Conservation (phyloP, 2,797 vertebrate species). For the Kryptolebias ocellatus region DNA sequence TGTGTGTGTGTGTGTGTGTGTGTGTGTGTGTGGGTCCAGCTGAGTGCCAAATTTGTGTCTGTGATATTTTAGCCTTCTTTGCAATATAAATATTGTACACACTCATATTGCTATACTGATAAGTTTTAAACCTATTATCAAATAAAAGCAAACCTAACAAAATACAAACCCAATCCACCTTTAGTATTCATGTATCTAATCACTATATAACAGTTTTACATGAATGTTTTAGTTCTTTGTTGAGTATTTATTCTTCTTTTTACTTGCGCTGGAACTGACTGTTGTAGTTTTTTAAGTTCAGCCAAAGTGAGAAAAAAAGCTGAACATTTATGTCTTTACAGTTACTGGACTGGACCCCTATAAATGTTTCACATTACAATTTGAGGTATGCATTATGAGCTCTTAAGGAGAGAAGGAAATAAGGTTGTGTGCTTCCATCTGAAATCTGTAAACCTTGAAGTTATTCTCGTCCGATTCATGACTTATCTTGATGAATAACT, state of each 20-base stretch:
- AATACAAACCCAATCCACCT: too few relatives aligned
- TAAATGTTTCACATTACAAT: slow-evolving; percentile 19
- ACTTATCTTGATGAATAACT: slow-evolving; percentile 71
- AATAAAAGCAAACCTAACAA: too few relatives aligned
- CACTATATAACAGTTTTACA: too few relatives aligned
- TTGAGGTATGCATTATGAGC: slow-evolving; percentile 32
- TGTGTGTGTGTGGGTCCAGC: too few relatives aligned
- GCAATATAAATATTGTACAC: too few relatives aligned
- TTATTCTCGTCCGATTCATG: slow-evolving; percentile 57
- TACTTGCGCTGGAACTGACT: neutral
- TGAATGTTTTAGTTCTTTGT: too few relatives aligned
- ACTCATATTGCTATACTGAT: too few relatives aligned
- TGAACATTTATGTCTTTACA: neutral
- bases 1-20: too few relatives aligned
- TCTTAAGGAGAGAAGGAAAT: slow-evolving; percentile 61
- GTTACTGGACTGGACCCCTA: slow-evolving; percentile 1
- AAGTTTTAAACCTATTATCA: too few relatives aligned
- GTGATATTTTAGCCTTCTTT: too few relatives aligned
- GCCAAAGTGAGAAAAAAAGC: neutral
- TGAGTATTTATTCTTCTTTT: neutral
- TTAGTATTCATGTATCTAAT: too few relatives aligned
- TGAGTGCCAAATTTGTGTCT: too few relatives aligned
- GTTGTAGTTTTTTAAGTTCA: neutral
- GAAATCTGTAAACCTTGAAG: slow-evolving; percentile 70
- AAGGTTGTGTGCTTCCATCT: slow-evolving; percentile 52